Base-by-base conservation (phyloP, 1,140 invertebrate species). In the Sitodiplosis mosellana region DNA sequence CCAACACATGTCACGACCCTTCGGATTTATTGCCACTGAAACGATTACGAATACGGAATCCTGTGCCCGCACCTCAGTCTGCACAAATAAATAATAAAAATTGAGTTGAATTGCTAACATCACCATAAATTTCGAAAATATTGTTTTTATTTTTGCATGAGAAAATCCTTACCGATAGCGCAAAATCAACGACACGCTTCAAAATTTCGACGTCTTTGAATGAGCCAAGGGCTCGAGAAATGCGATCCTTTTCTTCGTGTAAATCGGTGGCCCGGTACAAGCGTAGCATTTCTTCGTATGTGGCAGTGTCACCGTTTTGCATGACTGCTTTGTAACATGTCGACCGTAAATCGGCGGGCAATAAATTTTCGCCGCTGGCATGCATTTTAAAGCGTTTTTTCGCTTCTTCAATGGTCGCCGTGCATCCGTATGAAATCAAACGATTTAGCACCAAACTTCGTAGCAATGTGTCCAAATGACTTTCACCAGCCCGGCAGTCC, bases 161-260 rank as follows among this genome's bases (percentile, higher is more conserved):
- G 27, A 27, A 10, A 27, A 10, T 10, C 71, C 78, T 72, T 60
- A 86, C 83, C 56, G 86, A 87, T 63, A 95, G 75, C 3, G 88
- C 78, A 66, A 95, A 95, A 33, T 92, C 72, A 1, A 96, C 67
- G n/a, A 91, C 83, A 56, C 78, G 75, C 6, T 73, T 69, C 37
- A 94, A 69, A 19, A 91, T 64, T 20, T 69, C 68, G 2, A 75
- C 67, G 59, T 91, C 77, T 41, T 73, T 74, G 17, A 83, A 75
- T 34, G 80, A 75, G 20, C 88, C 89, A 17, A 96, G 70, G 1
- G 85, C 75, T 38, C 82, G 68, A 19, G 83, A 75, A 53, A 95
- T 86, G 55, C 91, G 74, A 57, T 91, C 81, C 62, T 92, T 92
- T 60, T 97, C 90, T 65, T 97, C 92, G 51, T 89, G 83, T 46